These are phyloP conservation scores for cattle (Bos taurus) DNA, from an alignment of 2,113 vertebrate genomes.

Conservation along the genomic window DNA sequence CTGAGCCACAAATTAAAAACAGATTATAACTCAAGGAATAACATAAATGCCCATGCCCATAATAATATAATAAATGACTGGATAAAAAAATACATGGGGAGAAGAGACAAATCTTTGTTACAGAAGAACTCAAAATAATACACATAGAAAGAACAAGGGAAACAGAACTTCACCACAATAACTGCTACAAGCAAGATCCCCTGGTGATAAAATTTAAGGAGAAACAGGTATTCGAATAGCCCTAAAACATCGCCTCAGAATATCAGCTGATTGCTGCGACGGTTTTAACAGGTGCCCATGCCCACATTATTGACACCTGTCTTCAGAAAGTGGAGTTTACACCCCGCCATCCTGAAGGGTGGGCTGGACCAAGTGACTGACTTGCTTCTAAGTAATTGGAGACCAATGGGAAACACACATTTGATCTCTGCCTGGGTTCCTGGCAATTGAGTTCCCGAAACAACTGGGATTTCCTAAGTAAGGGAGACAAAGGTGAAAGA, in stretches of 20 bases:
- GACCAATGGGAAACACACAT: not conserved
- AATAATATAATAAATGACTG: not conserved
- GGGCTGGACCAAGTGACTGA: not conserved
- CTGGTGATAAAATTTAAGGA: not conserved
- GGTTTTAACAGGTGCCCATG: not conserved
- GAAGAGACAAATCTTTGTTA: not conserved
- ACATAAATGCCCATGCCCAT: not conserved
- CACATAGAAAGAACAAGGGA: not conserved
- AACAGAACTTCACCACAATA: not conserved
- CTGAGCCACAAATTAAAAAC: not conserved
- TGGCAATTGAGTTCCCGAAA: not conserved
- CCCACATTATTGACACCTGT: not conserved
- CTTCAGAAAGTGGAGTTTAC: not conserved
- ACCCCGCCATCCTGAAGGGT: rapidly evolving
- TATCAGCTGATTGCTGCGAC: not conserved
- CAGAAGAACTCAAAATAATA: not conserved
- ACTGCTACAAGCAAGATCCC: not conserved
- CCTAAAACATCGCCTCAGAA: not conserved
- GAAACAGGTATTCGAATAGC: not conserved
- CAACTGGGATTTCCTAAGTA: not conserved
- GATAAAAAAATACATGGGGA: not conserved
- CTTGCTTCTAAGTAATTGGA: not conserved
- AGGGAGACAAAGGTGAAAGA: not conserved
- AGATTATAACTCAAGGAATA: not conserved
- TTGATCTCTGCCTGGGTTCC: not conserved